Conservation (phyloP, 2,888 invertebrate species). For the Hemicrepidius hirtus region DNA sequence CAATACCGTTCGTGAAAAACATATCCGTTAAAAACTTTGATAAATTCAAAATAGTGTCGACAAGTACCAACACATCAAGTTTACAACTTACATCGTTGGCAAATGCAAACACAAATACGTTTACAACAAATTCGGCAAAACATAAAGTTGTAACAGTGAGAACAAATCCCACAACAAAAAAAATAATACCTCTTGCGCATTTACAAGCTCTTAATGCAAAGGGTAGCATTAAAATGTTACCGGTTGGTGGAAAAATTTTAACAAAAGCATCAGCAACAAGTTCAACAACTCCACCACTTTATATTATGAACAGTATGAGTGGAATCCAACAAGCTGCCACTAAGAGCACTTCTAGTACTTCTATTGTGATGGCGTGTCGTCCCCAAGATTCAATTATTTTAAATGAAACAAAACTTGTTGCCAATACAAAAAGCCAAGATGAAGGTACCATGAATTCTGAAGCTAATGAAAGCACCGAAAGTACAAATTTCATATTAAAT, state of each 20-base stretch:
- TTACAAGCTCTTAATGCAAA: slow-evolving; percentile 70
- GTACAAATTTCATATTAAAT: slow-evolving; percentile 20
- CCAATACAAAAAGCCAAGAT: slow-evolving; percentile 5
- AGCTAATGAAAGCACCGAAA: slow-evolving; percentile 18
- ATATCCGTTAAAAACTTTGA: slow-evolving; percentile 69
- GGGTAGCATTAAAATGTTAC: slow-evolving; percentile 69
- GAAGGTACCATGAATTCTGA: slow-evolving; percentile 17
- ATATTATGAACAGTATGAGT: slow-evolving; percentile 63
- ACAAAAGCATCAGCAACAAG: slow-evolving; percentile 63
- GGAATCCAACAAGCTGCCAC: slow-evolving; percentile 56
- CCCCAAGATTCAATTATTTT: slow-evolving; percentile 44
- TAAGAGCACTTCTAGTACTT: slow-evolving; percentile 57
- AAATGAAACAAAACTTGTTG: background rate
- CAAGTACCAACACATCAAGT: slow-evolving; percentile 48
- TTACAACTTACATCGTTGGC: slow-evolving; percentile 50
- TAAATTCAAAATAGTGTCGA: slow-evolving; percentile 69
- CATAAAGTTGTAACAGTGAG: slow-evolving; percentile 70
- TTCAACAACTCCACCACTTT: slow-evolving; percentile 62
- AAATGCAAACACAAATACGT: slow-evolving; percentile 57
- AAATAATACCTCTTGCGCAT: slow-evolving; percentile 69
- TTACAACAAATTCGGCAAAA: slow-evolving; percentile 60
- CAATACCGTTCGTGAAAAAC: slow-evolving; percentile 69
- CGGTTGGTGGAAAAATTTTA: slow-evolving; percentile 67
- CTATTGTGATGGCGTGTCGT: slow-evolving; percentile 56
- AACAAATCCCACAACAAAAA: slow-evolving; percentile 65